Evolutionary conservation across 2,113 vertebrate genomes (phyloP).

Genomic region (mouse (Mus musculus)): DNA sequence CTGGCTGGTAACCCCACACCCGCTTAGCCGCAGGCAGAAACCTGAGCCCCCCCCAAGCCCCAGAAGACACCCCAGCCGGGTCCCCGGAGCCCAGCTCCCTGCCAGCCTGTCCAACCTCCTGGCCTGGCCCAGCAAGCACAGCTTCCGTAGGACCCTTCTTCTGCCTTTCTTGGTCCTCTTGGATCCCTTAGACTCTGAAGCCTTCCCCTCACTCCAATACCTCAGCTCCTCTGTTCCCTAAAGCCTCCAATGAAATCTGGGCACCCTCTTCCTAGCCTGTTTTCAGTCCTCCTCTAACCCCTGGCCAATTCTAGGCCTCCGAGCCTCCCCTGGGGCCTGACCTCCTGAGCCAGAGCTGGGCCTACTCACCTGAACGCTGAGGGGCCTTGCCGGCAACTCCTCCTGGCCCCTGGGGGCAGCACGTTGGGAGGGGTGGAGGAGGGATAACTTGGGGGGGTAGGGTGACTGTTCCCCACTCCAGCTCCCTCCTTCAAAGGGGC

Average conservation of each 20-base stretch:
- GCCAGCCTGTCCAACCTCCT: constrained; percentile 79
- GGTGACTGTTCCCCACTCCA: constrained; percentile 79
- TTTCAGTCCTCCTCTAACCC: constrained; percentile 68
- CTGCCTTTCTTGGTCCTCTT: background rate
- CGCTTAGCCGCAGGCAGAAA: constrained; percentile 79
- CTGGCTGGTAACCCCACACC: constrained; percentile 83
- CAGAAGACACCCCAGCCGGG: constrained; percentile 82
- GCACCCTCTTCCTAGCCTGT: constrained; percentile 50
- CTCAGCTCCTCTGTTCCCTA: constrained; percentile 17
- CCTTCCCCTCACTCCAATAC: background rate
- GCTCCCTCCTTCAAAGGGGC: constrained; percentile 81
- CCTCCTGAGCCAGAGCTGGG: constrained; percentile 63
- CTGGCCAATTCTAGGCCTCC: constrained; percentile 71
- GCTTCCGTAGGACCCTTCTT: constrained; percentile 55
- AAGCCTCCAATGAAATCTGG: background rate
- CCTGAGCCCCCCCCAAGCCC: constrained; percentile 84
- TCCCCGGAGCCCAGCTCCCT: constrained; percentile 77
- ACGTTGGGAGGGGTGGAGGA: constrained; percentile 74
- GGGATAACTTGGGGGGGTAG: constrained; percentile 72
- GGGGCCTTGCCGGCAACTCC: constrained; percentile 78
- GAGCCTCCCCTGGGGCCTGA: constrained; percentile 68
- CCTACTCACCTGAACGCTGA: constrained; percentile 79
- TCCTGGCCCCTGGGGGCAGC: constrained; percentile 80
- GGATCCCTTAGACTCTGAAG: background rate
- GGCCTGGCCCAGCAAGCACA: constrained; percentile 59